Base-by-base conservation (phyloP, 1,140 invertebrate genomes). In the Littorina saxatilis region DNA sequence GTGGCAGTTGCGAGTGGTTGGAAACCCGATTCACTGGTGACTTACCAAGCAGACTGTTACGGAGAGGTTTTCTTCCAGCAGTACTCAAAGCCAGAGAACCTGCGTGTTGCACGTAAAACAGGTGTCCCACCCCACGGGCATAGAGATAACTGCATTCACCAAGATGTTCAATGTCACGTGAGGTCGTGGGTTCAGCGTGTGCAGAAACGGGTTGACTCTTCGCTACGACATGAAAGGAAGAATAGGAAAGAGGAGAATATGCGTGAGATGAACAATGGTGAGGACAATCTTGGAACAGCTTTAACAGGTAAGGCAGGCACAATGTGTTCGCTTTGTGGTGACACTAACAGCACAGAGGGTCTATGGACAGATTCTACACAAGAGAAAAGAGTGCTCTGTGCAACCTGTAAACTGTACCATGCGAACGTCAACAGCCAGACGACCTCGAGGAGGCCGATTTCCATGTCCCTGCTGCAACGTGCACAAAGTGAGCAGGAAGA, bases 31-130 rank as follows among this genome's bases (percentile, higher is more conserved):
- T 68, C 66, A 5, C 15, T 68, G 9, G 29, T 68, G 13, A 68
- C 66, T 23, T 68, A 68, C 66, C 66, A 68, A 23, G 66, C 35
- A n/a, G 70, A 73, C 43, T 73, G 39, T n/a, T 73, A 73, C n/a
- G 70, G 70, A 7, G 70, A 73, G 43, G 37, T 73, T 1, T 73
- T 27, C 70, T 73, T 29, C 27, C 70, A 73, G 70, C 27, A 73
- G 39, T 73, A 73, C 43, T 27, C 23, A n/a, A 73, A 39, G 2
- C 70, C 70, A 73, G 23, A 73, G 9, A 52, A 50, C n/a, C 7
- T 2, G 13, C 43, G 39, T 29, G 50, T 43, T 27, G 43, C 39
- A 11, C 9, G n/a, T n/a, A 73, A 73, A 73, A 73, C 70, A 9
- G 39, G 40, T 23, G 43, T 47, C n/a, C 17, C 39, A 27, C 23